These are phyloP conservation scores for Terebella lapidaria DNA, from an alignment of 2,888 invertebrate genomes.

Conservation along the genomic window DNA sequence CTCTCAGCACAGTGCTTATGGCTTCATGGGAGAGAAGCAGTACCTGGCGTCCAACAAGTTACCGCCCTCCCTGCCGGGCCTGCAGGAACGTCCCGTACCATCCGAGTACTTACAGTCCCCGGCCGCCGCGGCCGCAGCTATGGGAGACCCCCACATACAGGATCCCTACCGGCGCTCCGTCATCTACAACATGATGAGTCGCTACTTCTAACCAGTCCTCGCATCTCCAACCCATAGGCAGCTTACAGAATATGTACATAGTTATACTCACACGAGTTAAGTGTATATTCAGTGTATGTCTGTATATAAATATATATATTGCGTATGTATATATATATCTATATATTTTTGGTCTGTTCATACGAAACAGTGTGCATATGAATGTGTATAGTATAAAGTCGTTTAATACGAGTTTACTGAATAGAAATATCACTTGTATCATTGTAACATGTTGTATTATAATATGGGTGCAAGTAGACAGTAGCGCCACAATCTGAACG, in stretches of 20 bases:
- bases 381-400: no score
- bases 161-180: conserved; percentile 48
- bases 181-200: conserved; percentile 48
- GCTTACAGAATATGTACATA: not conserved
- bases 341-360: no score
- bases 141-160: conserved; percentile 37
- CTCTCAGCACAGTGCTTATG: conserved; percentile 41
- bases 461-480: no score
- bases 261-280: no score
- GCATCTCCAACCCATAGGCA: not conserved
- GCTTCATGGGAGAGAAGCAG: conserved; percentile 46
- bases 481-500: no score
- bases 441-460: no score
- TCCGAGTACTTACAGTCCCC: conserved; percentile 31
- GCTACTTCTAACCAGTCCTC: conserved; percentile 30
- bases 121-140: conserved; percentile 34
- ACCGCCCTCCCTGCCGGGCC: conserved; percentile 27
- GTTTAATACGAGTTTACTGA: no score
- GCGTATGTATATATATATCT: not conserved
- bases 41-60: conserved; percentile 28
- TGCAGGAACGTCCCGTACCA: conserved; percentile 31
- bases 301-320: not conserved
- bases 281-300: not conserved
- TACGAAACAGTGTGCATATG: no score
- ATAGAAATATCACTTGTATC: no score